Base-by-base conservation (phyloP, 37 sponge, comb jelly and placozoan genomes). In the Mnemiopsis leidyi region DNA sequence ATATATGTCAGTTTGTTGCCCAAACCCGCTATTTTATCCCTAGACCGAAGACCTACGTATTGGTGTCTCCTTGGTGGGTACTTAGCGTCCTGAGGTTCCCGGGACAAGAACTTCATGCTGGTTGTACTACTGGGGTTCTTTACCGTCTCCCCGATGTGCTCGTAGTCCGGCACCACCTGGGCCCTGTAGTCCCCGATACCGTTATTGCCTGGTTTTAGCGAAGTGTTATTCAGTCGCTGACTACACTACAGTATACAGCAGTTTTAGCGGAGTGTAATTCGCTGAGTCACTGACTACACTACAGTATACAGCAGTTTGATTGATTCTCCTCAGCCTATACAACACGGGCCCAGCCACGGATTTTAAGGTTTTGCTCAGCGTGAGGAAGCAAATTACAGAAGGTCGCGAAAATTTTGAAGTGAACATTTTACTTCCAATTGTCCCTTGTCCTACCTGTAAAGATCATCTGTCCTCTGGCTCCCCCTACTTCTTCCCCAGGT, bases 81-180 rank as follows among this genome's bases (percentile, higher is more conserved):
- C 16, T 28, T 37, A 20, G 90, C 2, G 1, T 61, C 90, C 61
- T 85, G 48, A 38, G 90, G 61, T 25, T 85, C 90, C 35, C 90
- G 2, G 23, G 36, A 32, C 48, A 85, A 26, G 90, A 85, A 85
- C 28, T 85, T 85, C 40, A 40, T 85, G 61, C 90, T 85, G 24
- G 90, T 85, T 21, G 90, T 85, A 13, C 36, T 33, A 28, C 90
- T 85, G 1, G 40, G 40, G 48, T 85, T 85, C 29, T 38, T 1
- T 7, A 26, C 48, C 23, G 90, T 40, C 28, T 20, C 32, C 48
- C 90, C 90, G 3, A 85, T 85, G 48, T 29, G 39, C 90, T 85
- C 90, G 90, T 85, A 85, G 90, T 85, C 90, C 18, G 90, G 3
- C 0, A 85, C 90, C 40, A 85, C 90, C 29, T 85, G 39, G 25